Evolutionary conservation across 1,140 invertebrate genomes (phyloP).

Genomic region (Caenorhabditis brenneri): DNA sequence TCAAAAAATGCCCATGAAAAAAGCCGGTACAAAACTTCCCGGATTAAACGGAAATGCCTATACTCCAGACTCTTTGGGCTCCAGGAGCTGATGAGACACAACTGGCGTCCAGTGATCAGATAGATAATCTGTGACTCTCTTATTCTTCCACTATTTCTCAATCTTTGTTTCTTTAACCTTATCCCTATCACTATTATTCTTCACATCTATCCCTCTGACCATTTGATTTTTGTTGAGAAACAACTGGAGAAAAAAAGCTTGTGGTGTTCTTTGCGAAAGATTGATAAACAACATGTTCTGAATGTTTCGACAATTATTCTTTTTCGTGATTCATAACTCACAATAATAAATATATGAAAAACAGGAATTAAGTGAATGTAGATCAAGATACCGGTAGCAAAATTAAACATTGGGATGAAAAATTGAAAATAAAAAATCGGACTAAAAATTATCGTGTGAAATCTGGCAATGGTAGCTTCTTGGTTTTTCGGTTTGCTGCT

Average conservation of each 20-base stretch:
- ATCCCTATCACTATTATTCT: not conserved
- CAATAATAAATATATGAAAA: not conserved
- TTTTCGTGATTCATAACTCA: too few species aligned
- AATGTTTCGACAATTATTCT: not conserved
- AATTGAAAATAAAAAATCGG: not conserved
- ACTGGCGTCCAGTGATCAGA: slow-evolving; percentile 6
- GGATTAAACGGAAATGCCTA: not conserved
- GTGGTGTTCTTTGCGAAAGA: too few species aligned
- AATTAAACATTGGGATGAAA: not conserved
- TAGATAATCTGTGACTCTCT: not conserved
- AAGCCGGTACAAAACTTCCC: not conserved
- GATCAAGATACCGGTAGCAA: not conserved
- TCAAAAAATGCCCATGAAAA: not conserved
- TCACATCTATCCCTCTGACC: not conserved
- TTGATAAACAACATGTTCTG: not conserved
- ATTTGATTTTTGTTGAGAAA: slow-evolving; percentile 23
- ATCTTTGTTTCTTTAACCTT: not conserved
- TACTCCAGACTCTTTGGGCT: not conserved
- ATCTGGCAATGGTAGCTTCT: not conserved
- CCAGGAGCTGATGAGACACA: not conserved
- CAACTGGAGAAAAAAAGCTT: not conserved
- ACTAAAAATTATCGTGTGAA: not conserved
- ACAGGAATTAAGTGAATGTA: not conserved
- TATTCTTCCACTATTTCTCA: not conserved
- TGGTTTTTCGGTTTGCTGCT: not conserved